Evolutionary conservation across 2,797 vertebrate species (phyloP).

Genomic region (Sebastes matsubarae): DNA sequence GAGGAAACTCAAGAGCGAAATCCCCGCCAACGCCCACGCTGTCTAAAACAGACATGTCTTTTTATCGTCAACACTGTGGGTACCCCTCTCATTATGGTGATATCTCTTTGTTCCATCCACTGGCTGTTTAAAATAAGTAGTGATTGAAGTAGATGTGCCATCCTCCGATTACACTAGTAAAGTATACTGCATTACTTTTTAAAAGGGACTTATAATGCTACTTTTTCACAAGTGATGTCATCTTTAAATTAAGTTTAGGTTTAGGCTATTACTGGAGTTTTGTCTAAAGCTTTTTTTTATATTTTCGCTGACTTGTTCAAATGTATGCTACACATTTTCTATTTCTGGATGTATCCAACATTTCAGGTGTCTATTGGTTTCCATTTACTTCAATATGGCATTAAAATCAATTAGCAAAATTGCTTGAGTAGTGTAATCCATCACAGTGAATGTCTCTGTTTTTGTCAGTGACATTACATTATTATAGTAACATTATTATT

Average conservation of each 20-base stretch:
- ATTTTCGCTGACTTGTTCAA: not conserved
- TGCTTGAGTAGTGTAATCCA: not conserved
- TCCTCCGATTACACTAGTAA: not conserved
- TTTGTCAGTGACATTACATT: not conserved
- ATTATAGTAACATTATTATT: not conserved
- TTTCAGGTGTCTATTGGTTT: not conserved
- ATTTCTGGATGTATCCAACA: not conserved
- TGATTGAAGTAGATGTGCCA: not conserved
- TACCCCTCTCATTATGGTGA: slow-evolving; percentile 21
- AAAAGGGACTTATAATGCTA: not conserved
- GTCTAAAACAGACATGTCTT: slow-evolving; percentile 39
- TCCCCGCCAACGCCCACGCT: slow-evolving; percentile 42
- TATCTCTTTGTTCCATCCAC: slow-evolving; percentile 14
- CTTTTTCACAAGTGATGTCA: not conserved
- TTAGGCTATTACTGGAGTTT: not conserved
- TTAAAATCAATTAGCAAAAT: not conserved
- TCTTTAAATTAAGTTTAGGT: not conserved
- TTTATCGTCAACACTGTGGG: slow-evolving; percentile 37
- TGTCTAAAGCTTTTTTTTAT: not conserved
- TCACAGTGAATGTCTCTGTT: not conserved
- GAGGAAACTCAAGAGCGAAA: slow-evolving; percentile 50
- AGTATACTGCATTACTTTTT: not conserved
- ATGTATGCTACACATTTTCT: not conserved
- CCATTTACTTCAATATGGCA: not conserved
- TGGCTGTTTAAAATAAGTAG: not conserved